Base-by-base conservation (phyloP, 2,888 invertebrate genomes). In the Drosophila nigritarsus region DNA sequence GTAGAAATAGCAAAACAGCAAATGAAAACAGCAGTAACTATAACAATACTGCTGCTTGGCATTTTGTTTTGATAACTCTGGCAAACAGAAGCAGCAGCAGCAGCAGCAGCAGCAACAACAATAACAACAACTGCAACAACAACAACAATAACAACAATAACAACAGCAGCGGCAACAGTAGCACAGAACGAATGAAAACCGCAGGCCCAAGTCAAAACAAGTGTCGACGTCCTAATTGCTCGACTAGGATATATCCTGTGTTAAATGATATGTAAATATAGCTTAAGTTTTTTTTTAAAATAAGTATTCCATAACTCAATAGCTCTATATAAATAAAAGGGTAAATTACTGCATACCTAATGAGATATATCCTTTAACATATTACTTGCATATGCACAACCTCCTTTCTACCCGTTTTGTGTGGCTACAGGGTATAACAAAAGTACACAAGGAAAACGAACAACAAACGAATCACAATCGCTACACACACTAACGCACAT, bases 31-130 rank as follows among this genome's bases (percentile, higher is more conserved):
- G 61, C 50, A 71, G 66, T 60, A 78, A 72, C 70, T 75, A 81
- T 61, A 74, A 73, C 61, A 66, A 53, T 50, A 56, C 50, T 49
- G 29, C 61, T 73, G 68, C 75, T 76, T 79, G 76, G 75, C 80
- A 89, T 79, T 81, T 89, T 89, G 85, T 89, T 89, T 87, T 89
- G 87, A 87, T 82, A 87, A 87, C 77, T 83, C 89, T 84, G 81
- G 82, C 85, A 87, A 85, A 87, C 83, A 85, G 71, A 75, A 84
- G 68, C 64, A 29, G 49, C 18, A 50, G 24, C 24, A 84, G 68
- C 64, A 29, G 49, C 18, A 50, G 24, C 24, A 24, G 29, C 29
- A 30, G 29, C 29, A 50, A 18, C 11, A 27, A 9, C 27, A 61
- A 29, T 48, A 61, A 48, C 30, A 56, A 5, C 51, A 50, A 42